phyloP scores from a whole-genome alignment of 2,797 vertebrate genomes.

The Prunella strophiata region DNA sequence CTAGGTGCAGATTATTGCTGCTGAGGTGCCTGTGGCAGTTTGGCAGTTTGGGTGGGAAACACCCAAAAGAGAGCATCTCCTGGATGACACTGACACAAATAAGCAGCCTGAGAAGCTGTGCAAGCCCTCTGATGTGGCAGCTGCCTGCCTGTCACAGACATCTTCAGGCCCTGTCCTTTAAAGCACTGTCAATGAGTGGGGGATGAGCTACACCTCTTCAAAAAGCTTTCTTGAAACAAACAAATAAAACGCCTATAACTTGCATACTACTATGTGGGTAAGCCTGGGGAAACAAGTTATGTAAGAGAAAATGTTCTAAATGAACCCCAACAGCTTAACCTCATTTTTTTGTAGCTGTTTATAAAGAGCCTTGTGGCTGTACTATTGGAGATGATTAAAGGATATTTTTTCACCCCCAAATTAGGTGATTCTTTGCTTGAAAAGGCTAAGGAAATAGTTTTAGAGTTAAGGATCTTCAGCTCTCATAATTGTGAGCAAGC shows the following conservation, averaged over 20 bases:
- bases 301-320: not conserved
- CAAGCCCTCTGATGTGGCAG: not conserved
- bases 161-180: not conserved
- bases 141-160: not conserved
- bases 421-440: not conserved
- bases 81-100: not conserved
- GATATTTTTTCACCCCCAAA: not conserved
- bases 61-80: not conserved
- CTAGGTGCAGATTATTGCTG: not conserved
- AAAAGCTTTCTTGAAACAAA: not conserved
- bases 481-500: fast-evolving
- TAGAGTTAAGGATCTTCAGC: not conserved
- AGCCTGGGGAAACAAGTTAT: not conserved
- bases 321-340: not conserved
- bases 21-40: not conserved
- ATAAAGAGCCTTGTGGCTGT: not conserved
- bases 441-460: not conserved
- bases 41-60: not conserved
- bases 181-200: not conserved
- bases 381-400: not conserved
- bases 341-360: not conserved
- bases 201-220: not conserved
- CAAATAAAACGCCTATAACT: not conserved
- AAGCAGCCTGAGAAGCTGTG: not conserved
- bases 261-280: fast-evolving